Evolutionary conservation across 92 coral and sea anemone species (phyloP).

Genomic region (Zoanthus gigantus): DNA sequence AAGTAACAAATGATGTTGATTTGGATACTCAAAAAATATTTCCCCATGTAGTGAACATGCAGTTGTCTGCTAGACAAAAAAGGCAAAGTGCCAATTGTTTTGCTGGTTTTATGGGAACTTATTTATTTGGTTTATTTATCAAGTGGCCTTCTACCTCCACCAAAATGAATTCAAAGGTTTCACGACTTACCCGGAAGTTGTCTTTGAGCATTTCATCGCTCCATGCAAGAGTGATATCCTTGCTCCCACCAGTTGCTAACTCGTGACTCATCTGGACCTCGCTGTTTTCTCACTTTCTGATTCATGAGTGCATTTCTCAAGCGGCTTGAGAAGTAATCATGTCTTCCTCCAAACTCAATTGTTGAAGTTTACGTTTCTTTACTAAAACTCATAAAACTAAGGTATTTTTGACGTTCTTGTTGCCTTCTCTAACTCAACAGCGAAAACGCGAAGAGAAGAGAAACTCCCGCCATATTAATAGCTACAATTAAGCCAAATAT

Average conservation of each 20-base stretch:
- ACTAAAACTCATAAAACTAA: neutral
- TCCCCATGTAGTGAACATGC: too few species aligned
- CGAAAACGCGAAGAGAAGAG: constrained; percentile 19
- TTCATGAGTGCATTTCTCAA: constrained; percentile 10
- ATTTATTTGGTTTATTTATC: neutral
- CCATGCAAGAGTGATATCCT: constrained; percentile 9
- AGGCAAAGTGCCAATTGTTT: neutral
- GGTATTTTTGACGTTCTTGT: neutral
- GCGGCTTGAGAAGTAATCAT: constrained; percentile 12
- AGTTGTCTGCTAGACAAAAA: too few species aligned
- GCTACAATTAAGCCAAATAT: constrained; percentile 9
- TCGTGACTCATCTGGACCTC: constrained; percentile 3
- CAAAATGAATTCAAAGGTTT: constrained; percentile 25
- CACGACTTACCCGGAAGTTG: constrained; percentile 14
- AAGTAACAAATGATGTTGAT: neutral
- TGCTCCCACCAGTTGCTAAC: constrained; percentile 11
- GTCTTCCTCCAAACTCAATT: constrained; percentile 19
- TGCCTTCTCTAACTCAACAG: constrained; percentile 27
- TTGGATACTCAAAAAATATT: too few species aligned
- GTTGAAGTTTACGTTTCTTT: constrained; percentile 13
- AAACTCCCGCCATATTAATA: constrained; percentile 13
- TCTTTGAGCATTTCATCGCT: constrained; percentile 15
- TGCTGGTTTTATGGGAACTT: constrained; percentile 18
- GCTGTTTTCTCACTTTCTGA: constrained; percentile 6
- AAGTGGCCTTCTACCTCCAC: neutral